phyloP scores from a whole-genome alignment of 1,140 invertebrate genomes.

The Zaprionus tsacasi region DNA sequence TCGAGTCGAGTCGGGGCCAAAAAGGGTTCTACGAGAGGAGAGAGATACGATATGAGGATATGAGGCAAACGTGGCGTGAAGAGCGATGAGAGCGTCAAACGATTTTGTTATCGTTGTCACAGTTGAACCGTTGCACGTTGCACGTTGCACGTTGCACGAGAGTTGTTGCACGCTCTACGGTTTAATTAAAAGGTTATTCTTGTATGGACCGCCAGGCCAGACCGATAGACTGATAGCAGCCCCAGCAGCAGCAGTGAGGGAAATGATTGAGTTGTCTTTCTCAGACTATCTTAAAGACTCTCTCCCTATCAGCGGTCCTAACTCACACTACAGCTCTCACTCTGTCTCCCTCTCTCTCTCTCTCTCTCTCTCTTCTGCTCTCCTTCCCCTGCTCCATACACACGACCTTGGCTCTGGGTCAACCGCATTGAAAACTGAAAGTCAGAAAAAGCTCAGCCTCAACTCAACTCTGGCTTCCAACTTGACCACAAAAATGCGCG shows the following conservation, averaged over 20 bases:
- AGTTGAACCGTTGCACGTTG: slow-evolving; percentile 17
- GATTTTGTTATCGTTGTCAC: slow-evolving; percentile 56
- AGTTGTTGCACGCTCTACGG: slow-evolving; percentile 60
- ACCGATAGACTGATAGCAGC: neutral
- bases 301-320: slow-evolving; percentile 20
- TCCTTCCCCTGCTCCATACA: slow-evolving; percentile 16
- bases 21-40: slow-evolving; percentile 44
- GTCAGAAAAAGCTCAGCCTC: slow-evolving; percentile 46
- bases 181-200: slow-evolving; percentile 84
- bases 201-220: slow-evolving; percentile 54
- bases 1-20: neutral
- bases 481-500: slow-evolving; percentile 58
- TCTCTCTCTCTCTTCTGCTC: neutral
- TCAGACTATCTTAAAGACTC: slow-evolving; percentile 69
- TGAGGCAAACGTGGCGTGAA: slow-evolving; percentile 65
- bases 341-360: neutral
- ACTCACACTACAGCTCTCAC: neutral
- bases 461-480: slow-evolving; percentile 9
- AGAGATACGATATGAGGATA: slow-evolving; percentile 23
- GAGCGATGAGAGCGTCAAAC: slow-evolving; percentile 62
- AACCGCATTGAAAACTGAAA: slow-evolving; percentile 66
- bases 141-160: slow-evolving; percentile 14
- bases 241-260: neutral
- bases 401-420: slow-evolving; percentile 42
- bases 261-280: slow-evolving; percentile 60